phyloP scores from a whole-genome alignment of 2,797 vertebrate species.

The Sparidentex hasta region DNA sequence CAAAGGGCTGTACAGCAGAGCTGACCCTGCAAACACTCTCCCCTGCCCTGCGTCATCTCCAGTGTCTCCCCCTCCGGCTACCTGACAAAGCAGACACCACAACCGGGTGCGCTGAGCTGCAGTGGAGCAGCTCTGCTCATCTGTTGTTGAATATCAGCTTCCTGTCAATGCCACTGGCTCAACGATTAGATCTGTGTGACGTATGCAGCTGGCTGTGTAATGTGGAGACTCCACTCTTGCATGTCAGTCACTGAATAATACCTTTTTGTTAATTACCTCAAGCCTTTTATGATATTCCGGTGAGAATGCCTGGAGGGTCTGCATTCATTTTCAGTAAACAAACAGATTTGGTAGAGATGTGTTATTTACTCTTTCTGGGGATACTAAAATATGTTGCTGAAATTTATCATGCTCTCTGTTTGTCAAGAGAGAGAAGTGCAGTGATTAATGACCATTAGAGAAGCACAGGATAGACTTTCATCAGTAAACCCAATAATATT shows the following conservation, averaged over 20 bases:
- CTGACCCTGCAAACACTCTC: conserved; percentile 65
- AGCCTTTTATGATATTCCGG: conserved; percentile 35
- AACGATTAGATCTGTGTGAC: conserved; percentile 45
- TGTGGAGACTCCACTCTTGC: conserved; percentile 37
- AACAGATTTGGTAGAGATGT: conserved; percentile 42
- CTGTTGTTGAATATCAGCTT: conserved; percentile 51
- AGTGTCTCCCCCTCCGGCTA: conserved; percentile 63
- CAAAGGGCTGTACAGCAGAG: conserved; percentile 52
- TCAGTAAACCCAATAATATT: conserved; percentile 12
- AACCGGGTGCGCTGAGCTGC: conserved; percentile 37
- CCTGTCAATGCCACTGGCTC: conserved; percentile 48
- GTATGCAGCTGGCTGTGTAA: conserved; percentile 29
- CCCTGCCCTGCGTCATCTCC: conserved; percentile 64
- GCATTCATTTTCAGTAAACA: conserved; percentile 54
- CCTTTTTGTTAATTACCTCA: conserved; percentile 68
- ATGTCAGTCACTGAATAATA: conserved; percentile 51
- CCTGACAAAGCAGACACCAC: conserved; percentile 51
- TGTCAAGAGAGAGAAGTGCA: conserved; percentile 39
- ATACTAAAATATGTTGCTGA: conserved; percentile 30
- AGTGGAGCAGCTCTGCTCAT: conserved; percentile 51
- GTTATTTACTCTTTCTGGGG: conserved; percentile 24
- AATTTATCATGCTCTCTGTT: conserved; percentile 30
- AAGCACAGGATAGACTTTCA: conserved; percentile 16
- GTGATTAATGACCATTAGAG: conserved; percentile 26
- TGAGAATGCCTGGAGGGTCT: conserved; percentile 37